Evolutionary conservation across 2,113 vertebrate genomes (phyloP).

Genomic region (Leptosomus discolor): DNA sequence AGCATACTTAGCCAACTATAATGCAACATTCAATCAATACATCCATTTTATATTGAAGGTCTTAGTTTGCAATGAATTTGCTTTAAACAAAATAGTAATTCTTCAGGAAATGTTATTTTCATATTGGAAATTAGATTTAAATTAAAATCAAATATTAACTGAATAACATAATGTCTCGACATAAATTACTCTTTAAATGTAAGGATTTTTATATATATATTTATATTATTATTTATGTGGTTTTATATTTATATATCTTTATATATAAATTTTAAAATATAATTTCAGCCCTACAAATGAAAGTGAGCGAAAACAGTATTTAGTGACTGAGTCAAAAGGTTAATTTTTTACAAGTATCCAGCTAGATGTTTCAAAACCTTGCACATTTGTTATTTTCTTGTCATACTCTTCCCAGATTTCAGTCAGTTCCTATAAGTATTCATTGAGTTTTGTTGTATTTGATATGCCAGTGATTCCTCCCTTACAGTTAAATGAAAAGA

Average conservation of each 20-base stretch:
- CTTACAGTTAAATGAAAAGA: neutral
- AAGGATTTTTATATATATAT: neutral
- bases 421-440: neutral
- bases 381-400: neutral
- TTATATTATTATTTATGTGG: neutral
- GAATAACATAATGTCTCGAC: neutral
- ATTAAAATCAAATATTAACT: neutral
- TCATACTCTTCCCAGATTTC: neutral
- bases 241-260: neutral
- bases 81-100: neutral
- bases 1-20: neutral
- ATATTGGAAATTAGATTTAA: neutral
- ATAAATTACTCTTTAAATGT: neutral
- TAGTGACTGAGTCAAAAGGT: neutral
- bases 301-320: neutral
- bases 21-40: neutral
- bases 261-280: neutral
- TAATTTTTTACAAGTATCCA: neutral
- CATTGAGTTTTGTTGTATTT: neutral
- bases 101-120: neutral
- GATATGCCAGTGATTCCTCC: neutral
- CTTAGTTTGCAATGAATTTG: neutral
- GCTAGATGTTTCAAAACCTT: neutral
- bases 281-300: neutral
- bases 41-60: neutral